These are phyloP conservation scores for Drosophila serrata DNA, from an alignment of 1,140 invertebrate genomes.

Conservation along the genomic window DNA sequence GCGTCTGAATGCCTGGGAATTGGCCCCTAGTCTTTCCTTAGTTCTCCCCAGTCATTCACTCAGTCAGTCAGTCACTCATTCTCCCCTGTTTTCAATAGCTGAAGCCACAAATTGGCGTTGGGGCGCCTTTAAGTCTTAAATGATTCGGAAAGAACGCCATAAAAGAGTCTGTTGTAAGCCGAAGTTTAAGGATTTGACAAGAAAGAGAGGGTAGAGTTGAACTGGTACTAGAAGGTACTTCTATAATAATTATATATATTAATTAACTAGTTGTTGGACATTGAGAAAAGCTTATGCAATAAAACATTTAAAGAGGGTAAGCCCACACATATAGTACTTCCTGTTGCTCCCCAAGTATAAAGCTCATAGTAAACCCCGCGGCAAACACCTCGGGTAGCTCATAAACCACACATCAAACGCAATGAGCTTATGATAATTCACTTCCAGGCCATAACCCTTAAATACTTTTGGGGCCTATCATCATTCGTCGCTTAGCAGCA, in stretches of 20 bases:
- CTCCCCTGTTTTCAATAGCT: conserved; percentile 29
- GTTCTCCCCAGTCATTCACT: conserved; percentile 15
- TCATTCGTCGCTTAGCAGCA: conserved; percentile 44
- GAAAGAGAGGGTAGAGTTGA: neutral
- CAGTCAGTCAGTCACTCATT: conserved; percentile 14
- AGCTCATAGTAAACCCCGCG: conserved; percentile 8
- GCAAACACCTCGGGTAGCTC: conserved; percentile 28
- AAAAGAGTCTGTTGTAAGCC: conserved; percentile 8
- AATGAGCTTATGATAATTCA: conserved; percentile 43
- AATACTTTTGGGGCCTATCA: conserved; percentile 37
- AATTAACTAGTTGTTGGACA: no score
- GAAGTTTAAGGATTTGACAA: conserved; percentile 3
- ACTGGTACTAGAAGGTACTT: neutral
- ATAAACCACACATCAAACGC: conserved; percentile 30
- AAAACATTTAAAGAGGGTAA: neutral
- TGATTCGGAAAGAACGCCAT: conserved; percentile 41
- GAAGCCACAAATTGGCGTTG: conserved; percentile 51
- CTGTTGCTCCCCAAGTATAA: neutral
- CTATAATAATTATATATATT: no score
- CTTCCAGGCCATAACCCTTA: conserved; percentile 27
- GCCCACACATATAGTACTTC: neutral
- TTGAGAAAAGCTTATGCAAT: no score
- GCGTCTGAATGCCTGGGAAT: conserved; percentile 54
- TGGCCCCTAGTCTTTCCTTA: neutral
- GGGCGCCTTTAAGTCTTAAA: conserved; percentile 51